Percentiles rank a stretch among this genome's conserved stretches.
Conservation (phyloP, 2,113 vertebrate genomes). For the Natator depressus region DNA sequence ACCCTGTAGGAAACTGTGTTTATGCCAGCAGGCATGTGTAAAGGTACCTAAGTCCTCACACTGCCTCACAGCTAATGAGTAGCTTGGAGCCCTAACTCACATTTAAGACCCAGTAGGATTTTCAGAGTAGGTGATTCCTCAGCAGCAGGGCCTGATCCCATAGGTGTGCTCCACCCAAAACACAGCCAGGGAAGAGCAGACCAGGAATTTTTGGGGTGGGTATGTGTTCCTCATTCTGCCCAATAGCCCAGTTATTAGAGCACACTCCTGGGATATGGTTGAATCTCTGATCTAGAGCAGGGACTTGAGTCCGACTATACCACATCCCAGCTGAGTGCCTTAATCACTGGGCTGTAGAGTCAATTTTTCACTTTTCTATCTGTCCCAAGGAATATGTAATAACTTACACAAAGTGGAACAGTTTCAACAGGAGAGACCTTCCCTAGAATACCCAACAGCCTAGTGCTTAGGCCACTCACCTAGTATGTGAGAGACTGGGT, state of each 20-base stretch:
- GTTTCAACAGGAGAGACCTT: background rate
- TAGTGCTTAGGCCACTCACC: background rate
- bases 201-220: background rate
- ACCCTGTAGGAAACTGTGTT: background rate
- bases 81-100: background rate
- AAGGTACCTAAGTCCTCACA: background rate
- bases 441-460: background rate
- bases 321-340: background rate
- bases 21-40: background rate
- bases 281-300: background rate
- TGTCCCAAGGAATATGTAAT: background rate
- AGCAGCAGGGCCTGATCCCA: background rate
- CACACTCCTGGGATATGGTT: background rate
- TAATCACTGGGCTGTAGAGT: background rate
- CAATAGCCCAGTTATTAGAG: background rate
- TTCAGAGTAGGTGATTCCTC: background rate
- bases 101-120: background rate
- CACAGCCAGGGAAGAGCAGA: background rate
- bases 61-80: background rate
- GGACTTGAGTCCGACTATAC: background rate
- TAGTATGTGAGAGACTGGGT: background rate
- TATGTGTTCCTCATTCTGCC: background rate
- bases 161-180: background rate
- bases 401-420: background rate
- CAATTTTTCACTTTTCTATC: background rate